phyloP scores from a whole-genome alignment of 2,113 vertebrate species.

The Bujurquina vittata region DNA sequence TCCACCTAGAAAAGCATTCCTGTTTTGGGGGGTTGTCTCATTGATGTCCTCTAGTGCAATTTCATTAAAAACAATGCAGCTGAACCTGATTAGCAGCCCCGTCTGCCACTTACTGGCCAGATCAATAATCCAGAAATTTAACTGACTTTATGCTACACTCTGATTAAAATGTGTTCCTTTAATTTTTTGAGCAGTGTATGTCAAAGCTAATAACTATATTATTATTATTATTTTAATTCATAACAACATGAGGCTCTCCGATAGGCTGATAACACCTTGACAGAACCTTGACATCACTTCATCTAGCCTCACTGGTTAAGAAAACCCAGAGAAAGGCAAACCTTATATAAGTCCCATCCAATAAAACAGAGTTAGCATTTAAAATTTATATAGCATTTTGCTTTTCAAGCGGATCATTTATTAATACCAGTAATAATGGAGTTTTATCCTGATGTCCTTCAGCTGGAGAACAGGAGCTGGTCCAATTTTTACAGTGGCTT shows the following conservation, averaged over 20 bases:
- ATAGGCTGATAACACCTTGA: not conserved
- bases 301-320: not conserved
- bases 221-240: no score
- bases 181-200: no score
- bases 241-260: not conserved
- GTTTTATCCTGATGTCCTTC: conserved; percentile 2
- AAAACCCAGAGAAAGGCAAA: not conserved
- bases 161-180: no score
- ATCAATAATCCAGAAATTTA: no score
- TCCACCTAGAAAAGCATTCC: no score
- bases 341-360: not conserved
- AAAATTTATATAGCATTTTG: not conserved
- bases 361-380: conserved; percentile 28
- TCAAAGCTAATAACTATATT: not conserved
- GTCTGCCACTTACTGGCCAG: no score
- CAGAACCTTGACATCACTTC: not conserved
- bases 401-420: conserved; percentile 24
- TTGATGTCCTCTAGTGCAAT: no score
- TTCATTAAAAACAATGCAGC: no score
- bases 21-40: no score
- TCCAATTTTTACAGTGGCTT: conserved; percentile 39
- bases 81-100: no score
- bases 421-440: conserved; percentile 3
- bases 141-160: no score
- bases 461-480: not conserved